Conservation (phyloP, 2,113 vertebrate genomes). For the Anoura caudifer region DNA sequence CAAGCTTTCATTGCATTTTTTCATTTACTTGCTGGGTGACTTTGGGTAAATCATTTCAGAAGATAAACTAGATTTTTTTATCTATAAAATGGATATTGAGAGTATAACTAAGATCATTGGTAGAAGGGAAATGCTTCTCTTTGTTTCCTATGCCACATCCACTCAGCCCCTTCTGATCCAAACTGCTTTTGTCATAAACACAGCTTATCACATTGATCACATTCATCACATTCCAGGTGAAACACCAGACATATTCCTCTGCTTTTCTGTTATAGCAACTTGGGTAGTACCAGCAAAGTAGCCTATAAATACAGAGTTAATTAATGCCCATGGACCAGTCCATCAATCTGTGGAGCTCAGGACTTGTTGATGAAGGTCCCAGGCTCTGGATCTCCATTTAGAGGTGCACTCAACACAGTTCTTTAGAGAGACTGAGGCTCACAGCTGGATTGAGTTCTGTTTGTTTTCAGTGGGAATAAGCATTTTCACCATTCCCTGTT, state of each 20-base stretch:
- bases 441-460: background rate
- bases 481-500: background rate
- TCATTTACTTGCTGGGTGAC: background rate
- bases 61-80: background rate
- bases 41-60: background rate
- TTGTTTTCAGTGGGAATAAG: background rate
- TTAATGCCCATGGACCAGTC: background rate
- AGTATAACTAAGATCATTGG: background rate
- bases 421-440: background rate
- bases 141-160: background rate
- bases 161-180: background rate
- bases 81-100: background rate
- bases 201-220: background rate
- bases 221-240: background rate
- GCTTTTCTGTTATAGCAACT: background rate
- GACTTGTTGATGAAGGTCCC: background rate
- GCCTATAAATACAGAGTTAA: background rate
- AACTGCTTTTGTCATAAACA: background rate
- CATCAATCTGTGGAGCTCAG: background rate
- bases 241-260: background rate
- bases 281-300: background rate
- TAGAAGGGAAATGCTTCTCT: background rate
- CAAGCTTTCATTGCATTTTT: background rate
- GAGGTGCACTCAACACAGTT: background rate
- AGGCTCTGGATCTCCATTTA: background rate